These are phyloP conservation scores for Noctua comes DNA, from an alignment of 2,888 invertebrate species.

Conservation along the genomic window DNA sequence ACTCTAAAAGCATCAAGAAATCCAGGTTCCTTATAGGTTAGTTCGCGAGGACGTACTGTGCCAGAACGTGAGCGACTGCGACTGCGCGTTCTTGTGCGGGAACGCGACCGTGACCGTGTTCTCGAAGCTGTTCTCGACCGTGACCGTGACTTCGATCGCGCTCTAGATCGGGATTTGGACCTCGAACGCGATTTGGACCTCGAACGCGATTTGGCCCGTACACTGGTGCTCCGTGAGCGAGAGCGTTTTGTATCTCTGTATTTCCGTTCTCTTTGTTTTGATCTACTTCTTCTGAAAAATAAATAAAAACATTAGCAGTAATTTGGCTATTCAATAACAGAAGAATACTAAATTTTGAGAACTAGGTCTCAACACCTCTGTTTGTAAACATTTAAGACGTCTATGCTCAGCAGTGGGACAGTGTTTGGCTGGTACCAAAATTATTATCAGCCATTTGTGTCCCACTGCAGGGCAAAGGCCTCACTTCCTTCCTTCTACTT, in stretches of 20 bases:
- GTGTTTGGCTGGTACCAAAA: background rate
- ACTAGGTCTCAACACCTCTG: background rate
- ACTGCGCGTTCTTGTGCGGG: slow-evolving; percentile 67
- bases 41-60: slow-evolving; percentile 70
- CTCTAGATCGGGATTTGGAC: slow-evolving; percentile 63
- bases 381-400: background rate
- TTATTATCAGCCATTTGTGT: background rate
- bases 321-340: background rate
- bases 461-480: too few relatives aligned
- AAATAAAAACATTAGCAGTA: background rate
- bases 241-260: slow-evolving; percentile 65
- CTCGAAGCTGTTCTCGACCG: slow-evolving; percentile 67
- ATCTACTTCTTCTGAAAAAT: slow-evolving; percentile 72
- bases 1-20: slow-evolving; percentile 86
- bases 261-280: slow-evolving; percentile 74
- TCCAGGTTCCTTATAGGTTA: slow-evolving; percentile 77
- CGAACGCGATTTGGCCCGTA: slow-evolving; percentile 63
- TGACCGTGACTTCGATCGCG: slow-evolving; percentile 64
- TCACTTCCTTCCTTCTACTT: background rate
- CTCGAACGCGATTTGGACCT: slow-evolving; percentile 65
- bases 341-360: background rate
- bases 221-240: slow-evolving; percentile 67
- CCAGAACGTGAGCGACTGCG: slow-evolving; percentile 68
- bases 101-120: slow-evolving; percentile 50
- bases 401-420: background rate